phyloP scores from a whole-genome alignment of 2,113 vertebrate genomes.

The Polypterus senegalus region DNA sequence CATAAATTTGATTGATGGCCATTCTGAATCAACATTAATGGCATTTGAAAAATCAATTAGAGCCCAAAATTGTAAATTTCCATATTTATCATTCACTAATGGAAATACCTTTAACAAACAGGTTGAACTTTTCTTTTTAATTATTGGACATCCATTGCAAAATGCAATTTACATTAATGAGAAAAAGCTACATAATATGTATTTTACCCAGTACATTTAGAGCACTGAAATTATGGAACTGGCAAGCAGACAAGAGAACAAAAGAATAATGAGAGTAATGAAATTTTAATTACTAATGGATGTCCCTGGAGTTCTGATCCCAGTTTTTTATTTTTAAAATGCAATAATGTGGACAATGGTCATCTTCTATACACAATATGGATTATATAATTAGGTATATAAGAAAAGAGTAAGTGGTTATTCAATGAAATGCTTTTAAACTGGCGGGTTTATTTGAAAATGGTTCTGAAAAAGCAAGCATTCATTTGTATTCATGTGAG shows the following conservation, averaged over 20 bases:
- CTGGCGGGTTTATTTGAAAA: slow-evolving; percentile 41
- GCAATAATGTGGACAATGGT: slow-evolving; percentile 53
- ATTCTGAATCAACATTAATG: slow-evolving; percentile 57
- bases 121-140: slow-evolving; percentile 63
- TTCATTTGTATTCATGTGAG: too few species aligned
- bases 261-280: slow-evolving; percentile 39
- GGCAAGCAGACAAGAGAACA: slow-evolving; percentile 35
- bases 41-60: slow-evolving; percentile 53
- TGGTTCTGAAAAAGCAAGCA: slow-evolving; percentile 29
- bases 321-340: slow-evolving; percentile 51
- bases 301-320: slow-evolving; percentile 47
- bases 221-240: slow-evolving; percentile 55
- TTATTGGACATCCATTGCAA: slow-evolving; percentile 70
- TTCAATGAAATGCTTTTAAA: slow-evolving; percentile 29
- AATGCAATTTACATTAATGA: slow-evolving; percentile 75
- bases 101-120: slow-evolving; percentile 49
- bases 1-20: slow-evolving; percentile 62
- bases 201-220: slow-evolving; percentile 53
- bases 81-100: slow-evolving; percentile 47
- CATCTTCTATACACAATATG: slow-evolving; percentile 44
- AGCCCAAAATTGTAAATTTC: slow-evolving; percentile 49
- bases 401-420: slow-evolving; percentile 33
- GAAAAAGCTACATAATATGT: slow-evolving; percentile 64
- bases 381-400: slow-evolving; percentile 36
- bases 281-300: slow-evolving; percentile 62